A percentile compares a stretch with the other conserved stretches of the same genome.
These are phyloP conservation scores for Mellilla xanthometata DNA, from an alignment of 2,888 invertebrate species.

Conservation along the genomic window DNA sequence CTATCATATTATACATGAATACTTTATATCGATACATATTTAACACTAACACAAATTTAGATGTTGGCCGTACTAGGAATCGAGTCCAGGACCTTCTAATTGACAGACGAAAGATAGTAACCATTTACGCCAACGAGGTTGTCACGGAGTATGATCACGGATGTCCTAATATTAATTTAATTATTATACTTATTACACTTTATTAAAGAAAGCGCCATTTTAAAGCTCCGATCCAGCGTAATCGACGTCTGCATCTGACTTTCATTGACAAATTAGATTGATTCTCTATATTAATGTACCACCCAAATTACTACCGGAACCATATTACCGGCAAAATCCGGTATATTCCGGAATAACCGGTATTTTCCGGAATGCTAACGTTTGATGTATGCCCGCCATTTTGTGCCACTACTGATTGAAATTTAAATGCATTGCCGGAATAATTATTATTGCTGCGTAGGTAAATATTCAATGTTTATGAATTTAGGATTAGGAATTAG, in stretches of 20 bases:
- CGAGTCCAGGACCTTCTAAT: too few relatives aligned
- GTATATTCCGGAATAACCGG: slow-evolving; percentile 8
- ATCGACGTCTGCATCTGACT: slow-evolving; percentile 55
- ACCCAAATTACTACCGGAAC: slow-evolving; percentile 34
- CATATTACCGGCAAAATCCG: slow-evolving; percentile 13
- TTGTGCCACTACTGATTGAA: slow-evolving; percentile 33
- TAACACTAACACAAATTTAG: too few relatives aligned
- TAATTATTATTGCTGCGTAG: slow-evolving; percentile 4
- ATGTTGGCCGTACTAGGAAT: too few relatives aligned
- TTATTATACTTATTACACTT: background rate
- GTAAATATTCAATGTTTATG: slow-evolving; percentile 5
- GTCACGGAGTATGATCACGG: too few relatives aligned
- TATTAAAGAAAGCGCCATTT: slow-evolving; percentile 41
- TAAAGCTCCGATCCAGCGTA: slow-evolving; percentile 32
- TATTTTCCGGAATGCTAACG: slow-evolving; percentile 12
- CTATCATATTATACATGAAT: too few relatives aligned
- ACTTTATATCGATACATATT: too few relatives aligned
- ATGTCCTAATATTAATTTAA: too few relatives aligned
- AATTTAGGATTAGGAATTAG: slow-evolving; percentile 1
- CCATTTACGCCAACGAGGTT: too few relatives aligned
- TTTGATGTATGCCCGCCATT: slow-evolving; percentile 25
- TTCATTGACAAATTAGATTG: slow-evolving; percentile 69
- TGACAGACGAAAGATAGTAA: too few relatives aligned
- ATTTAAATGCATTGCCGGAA: slow-evolving; percentile 28
- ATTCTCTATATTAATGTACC: slow-evolving; percentile 57